Evolutionary conservation across 2,113 vertebrate species (phyloP).

Genomic region (Sebastes fasciatus): DNA sequence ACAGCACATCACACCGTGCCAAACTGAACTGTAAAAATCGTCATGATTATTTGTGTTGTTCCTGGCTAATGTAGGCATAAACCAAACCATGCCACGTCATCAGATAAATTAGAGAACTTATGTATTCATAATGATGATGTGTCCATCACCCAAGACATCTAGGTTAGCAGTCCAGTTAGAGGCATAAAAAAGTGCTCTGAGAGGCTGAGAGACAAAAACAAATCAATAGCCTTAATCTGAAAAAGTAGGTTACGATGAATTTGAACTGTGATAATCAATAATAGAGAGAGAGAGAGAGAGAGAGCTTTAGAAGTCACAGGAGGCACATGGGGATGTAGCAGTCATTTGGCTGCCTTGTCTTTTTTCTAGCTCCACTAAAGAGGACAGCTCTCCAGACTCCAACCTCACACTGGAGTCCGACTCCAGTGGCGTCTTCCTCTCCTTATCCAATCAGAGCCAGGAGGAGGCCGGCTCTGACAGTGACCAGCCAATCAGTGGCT

Average conservation of each 20-base stretch:
- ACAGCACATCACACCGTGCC: background rate
- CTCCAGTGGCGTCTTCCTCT: constrained; percentile 84
- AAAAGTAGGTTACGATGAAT: constrained; percentile 27
- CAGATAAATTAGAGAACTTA: constrained; percentile 20
- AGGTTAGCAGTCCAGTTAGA: background rate
- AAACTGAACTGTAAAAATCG: background rate
- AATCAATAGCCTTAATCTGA: constrained; percentile 32
- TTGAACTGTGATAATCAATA: constrained; percentile 9
- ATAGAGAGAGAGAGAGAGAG: background rate
- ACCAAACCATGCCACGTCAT: background rate
- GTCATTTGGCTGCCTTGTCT: constrained; percentile 35
- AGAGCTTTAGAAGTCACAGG: background rate
- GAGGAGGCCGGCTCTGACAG: constrained; percentile 79
- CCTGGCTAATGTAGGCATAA: background rate
- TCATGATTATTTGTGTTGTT: background rate
- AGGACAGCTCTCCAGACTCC: constrained; percentile 85
- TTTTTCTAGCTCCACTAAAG: constrained; percentile 72
- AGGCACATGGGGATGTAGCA: constrained; percentile 6
- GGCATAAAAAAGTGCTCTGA: background rate
- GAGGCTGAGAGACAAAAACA: constrained; percentile 22
- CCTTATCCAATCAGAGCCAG: constrained; percentile 82
- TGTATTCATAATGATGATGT: constrained; percentile 27
- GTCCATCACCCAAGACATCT: constrained; percentile 9
- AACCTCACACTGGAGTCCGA: constrained; percentile 82
- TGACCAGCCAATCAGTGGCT: constrained; percentile 79